phyloP scores from a whole-genome alignment of 2,888 invertebrate species.

The Parochlus steinenii region DNA sequence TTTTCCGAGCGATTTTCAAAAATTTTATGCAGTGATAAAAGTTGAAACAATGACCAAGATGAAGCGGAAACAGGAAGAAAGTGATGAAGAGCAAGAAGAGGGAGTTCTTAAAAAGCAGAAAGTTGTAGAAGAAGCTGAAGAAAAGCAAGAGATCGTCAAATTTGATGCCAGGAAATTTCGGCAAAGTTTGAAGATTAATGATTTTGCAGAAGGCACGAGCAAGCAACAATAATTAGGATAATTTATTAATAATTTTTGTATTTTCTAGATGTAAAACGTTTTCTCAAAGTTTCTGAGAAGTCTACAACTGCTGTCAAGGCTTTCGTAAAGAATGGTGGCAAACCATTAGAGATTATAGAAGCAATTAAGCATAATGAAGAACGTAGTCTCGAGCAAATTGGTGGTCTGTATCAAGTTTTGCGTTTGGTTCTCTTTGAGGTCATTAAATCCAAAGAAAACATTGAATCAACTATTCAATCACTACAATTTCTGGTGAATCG shows the following conservation, averaged over 20 bases:
- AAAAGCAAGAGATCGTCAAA: not conserved
- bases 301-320: not conserved
- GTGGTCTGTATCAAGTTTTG: slow-evolving; percentile 1
- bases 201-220: slow-evolving; percentile 6
- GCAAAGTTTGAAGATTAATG: not conserved
- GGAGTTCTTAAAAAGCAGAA: not conserved
- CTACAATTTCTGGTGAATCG: slow-evolving; percentile 4
- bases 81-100: too few relatives aligned
- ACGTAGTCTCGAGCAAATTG: not conserved
- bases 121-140: not conserved
- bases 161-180: slow-evolving; percentile 4
- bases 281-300: slow-evolving; percentile 1
- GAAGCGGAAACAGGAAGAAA: too few relatives aligned
- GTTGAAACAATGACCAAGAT: too few relatives aligned
- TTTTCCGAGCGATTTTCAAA: too few relatives aligned
- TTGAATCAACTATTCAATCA: not conserved
- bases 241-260: not conserved
- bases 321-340: not conserved
- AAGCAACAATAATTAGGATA: not conserved
- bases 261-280: slow-evolving; percentile 7
- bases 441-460: not conserved
- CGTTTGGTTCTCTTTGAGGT: not conserved
- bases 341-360: slow-evolving; percentile 8
- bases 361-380: slow-evolving; percentile 6
- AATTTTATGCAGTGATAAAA: too few relatives aligned